Evolutionary conservation across 2,113 vertebrate genomes (phyloP).

Genomic region (Naja naja): DNA sequence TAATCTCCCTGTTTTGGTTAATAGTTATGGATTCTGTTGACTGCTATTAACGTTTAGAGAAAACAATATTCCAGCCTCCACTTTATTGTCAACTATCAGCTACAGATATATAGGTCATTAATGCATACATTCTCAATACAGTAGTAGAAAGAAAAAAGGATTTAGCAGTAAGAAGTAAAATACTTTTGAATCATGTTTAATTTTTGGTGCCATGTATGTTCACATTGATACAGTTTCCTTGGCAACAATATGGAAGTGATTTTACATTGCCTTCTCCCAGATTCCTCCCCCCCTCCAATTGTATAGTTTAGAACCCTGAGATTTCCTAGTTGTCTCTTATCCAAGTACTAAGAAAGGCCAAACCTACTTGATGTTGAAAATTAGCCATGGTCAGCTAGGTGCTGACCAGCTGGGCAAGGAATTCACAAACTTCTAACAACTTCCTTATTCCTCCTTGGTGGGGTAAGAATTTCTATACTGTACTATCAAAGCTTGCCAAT

Average conservation of each 20-base stretch:
- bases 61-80: neutral
- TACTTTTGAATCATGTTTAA: neutral
- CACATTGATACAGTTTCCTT: neutral
- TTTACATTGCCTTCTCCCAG: neutral
- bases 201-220: neutral
- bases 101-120: neutral
- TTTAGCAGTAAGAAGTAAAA: neutral
- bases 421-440: neutral
- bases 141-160: neutral
- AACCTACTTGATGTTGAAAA: neutral
- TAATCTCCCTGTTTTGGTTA: too few species aligned
- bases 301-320: neutral
- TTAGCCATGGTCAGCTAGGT: neutral
- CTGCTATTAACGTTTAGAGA: neutral
- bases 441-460: neutral
- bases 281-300: neutral
- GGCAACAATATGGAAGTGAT: neutral
- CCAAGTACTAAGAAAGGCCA: neutral
- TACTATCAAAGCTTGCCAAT: neutral
- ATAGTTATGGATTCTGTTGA: neutral
- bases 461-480: neutral
- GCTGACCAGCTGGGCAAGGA: neutral
- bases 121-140: neutral
- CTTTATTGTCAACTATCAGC: neutral
- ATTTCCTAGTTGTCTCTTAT: neutral